phyloP scores from a whole-genome alignment of 2,797 vertebrate genomes.

The Triplophysa yarkandensis region DNA sequence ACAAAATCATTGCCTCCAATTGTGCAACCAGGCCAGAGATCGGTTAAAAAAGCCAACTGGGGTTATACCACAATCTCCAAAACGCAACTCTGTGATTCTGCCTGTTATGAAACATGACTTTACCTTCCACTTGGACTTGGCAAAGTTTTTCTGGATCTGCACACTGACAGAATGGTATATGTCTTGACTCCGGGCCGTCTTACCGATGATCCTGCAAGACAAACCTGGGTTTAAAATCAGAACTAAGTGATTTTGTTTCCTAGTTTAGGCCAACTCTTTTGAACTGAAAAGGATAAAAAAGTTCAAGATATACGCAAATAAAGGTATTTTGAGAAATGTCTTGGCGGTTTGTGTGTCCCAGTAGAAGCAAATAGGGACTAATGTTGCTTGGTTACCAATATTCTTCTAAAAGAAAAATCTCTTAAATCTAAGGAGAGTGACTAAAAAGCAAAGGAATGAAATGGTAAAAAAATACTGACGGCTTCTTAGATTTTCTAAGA shows the following conservation, averaged over 20 bases:
- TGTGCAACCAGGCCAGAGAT: constrained; percentile 53
- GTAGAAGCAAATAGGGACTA: too few relatives aligned
- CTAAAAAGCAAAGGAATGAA: too few relatives aligned
- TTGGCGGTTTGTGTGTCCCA: too few relatives aligned
- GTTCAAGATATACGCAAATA: background rate
- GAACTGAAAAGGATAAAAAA: background rate
- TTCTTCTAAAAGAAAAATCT: too few relatives aligned
- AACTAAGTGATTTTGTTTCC: background rate
- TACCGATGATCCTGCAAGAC: constrained; percentile 88
- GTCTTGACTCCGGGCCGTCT: constrained; percentile 90
- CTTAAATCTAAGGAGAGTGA: too few relatives aligned
- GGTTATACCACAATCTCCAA: constrained; percentile 46
- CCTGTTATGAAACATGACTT: constrained; percentile 60
- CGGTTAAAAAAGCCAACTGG: constrained; percentile 26
- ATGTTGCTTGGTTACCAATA: too few relatives aligned
- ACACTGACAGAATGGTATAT: constrained; percentile 94
- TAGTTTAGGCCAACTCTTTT: background rate
- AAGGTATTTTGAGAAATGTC: too few relatives aligned
- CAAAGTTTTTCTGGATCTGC: constrained; percentile 98
- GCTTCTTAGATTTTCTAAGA: too few relatives aligned
- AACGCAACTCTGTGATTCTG: constrained; percentile 16
- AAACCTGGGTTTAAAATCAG: constrained; percentile 2
- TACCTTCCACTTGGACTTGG: constrained; percentile 97
- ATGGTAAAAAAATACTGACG: too few relatives aligned
- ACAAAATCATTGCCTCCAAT: constrained; percentile 18